phyloP scores from a whole-genome alignment of 2,888 invertebrate species.

The Leptura quadrifasciata region DNA sequence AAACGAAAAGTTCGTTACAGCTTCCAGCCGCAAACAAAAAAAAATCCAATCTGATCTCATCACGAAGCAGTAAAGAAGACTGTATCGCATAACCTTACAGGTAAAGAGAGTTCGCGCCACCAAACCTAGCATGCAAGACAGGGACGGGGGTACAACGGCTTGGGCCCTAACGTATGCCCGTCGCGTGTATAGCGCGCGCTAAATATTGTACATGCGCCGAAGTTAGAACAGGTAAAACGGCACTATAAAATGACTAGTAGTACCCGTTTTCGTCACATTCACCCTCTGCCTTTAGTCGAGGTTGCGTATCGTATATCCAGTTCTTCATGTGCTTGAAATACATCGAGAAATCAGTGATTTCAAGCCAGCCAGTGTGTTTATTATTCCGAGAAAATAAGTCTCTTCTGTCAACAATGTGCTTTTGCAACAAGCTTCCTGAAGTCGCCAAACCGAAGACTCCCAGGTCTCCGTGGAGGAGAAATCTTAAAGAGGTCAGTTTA shows the following conservation, averaged over 20 bases:
- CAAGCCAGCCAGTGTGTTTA: conserved; percentile 5
- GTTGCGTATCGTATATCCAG: conserved; percentile 25
- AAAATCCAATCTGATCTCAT: conserved; percentile 38
- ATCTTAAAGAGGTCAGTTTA: conserved; percentile 77
- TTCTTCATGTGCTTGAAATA: conserved; percentile 28
- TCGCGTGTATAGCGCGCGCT: conserved; percentile 73
- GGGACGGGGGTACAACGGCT: conserved; percentile 49
- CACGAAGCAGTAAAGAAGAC: conserved; percentile 38
- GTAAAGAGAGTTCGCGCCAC: conserved; percentile 24
- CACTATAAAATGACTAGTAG: conserved; percentile 68
- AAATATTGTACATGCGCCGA: conserved; percentile 65
- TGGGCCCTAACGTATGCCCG: conserved; percentile 66
- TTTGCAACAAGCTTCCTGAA: conserved; percentile 74
- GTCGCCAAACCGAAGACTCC: conserved; percentile 73
- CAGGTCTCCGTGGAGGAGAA: conserved; percentile 78
- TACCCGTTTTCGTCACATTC: conserved; percentile 66
- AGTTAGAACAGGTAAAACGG: conserved; percentile 45
- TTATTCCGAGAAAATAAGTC: neutral
- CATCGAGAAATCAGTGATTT: conserved; percentile 31
- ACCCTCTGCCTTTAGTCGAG: conserved; percentile 30
- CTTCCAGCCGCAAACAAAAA: conserved; percentile 54
- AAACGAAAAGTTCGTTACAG: conserved; percentile 61
- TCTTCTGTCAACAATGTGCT: conserved; percentile 74
- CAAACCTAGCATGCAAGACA: conserved; percentile 43
- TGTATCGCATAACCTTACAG: conserved; percentile 42